A percentile compares a stretch with the other conserved stretches of the same genome.
Evolutionary conservation across 2,797 vertebrate species (phyloP).

Genomic region (Botia almorhae): DNA sequence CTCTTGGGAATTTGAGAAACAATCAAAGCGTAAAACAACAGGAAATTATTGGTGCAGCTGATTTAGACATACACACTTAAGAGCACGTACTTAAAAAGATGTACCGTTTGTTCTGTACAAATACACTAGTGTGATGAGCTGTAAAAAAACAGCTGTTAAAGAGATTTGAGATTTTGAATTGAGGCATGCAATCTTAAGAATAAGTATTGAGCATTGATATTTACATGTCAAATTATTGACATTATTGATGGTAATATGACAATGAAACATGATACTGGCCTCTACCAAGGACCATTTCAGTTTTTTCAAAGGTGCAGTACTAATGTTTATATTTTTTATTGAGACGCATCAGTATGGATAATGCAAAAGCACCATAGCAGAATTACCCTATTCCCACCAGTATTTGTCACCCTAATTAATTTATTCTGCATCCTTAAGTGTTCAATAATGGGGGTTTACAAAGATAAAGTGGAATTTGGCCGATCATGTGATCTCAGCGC

Average conservation of each 20-base stretch:
- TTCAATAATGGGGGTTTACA: not conserved
- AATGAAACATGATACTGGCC: not conserved
- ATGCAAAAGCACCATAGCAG: not conserved
- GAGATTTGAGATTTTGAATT: too few relatives aligned
- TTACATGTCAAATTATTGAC: not conserved
- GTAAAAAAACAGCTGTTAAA: too few relatives aligned
- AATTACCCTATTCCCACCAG: not conserved
- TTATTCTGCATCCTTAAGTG: not conserved
- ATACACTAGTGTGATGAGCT: not conserved
- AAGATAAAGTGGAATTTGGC: not conserved
- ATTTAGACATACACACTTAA: not conserved
- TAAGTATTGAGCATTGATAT: not conserved
- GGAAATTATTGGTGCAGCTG: slow-evolving; percentile 1
- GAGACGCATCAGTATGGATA: not conserved
- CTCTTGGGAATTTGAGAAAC: slow-evolving; percentile 32
- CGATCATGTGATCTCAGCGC: not conserved
- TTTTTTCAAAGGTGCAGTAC: too few relatives aligned
- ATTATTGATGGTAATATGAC: not conserved
- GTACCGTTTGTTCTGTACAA: slow-evolving; percentile 12
- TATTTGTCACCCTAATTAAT: not conserved
- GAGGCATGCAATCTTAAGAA: not conserved
- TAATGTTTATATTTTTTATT: too few relatives aligned
- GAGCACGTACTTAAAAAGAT: slow-evolving; percentile 3
- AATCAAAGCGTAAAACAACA: slow-evolving; percentile 23
- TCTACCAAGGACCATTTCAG: not conserved